These are phyloP conservation scores for Anguilla obscura DNA, from an alignment of 2,797 vertebrate species.

Conservation along the genomic window DNA sequence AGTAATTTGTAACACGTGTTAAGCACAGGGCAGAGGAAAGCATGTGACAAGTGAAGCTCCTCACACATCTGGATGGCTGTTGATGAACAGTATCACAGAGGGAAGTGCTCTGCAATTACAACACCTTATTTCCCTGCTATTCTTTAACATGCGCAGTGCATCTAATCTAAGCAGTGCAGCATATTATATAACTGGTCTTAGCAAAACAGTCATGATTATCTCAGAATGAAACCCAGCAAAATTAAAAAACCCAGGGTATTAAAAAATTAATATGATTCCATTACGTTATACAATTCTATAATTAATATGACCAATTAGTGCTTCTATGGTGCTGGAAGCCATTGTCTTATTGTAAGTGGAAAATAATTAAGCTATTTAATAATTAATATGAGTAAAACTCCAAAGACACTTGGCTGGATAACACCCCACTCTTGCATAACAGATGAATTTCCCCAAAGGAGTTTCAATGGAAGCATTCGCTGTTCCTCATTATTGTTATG, in stretches of 20 bases:
- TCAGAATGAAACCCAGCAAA: not conserved
- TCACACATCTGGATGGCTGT: not conserved
- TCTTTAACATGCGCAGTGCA: not conserved
- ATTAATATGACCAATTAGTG: not conserved
- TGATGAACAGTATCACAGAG: not conserved
- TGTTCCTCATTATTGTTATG: not conserved
- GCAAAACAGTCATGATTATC: not conserved
- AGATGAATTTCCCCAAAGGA: not conserved
- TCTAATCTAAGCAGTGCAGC: not conserved
- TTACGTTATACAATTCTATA: not conserved
- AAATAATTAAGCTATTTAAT: conserved; percentile 3
- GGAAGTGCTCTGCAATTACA: not conserved
- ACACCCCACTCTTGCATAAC: not conserved
- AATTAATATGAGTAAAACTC: not conserved
- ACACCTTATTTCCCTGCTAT: not conserved
- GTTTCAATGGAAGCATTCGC: not conserved
- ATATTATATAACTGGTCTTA: not conserved
- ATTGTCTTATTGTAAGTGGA: not conserved
- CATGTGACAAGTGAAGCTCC: not conserved
- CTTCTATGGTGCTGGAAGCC: not conserved
- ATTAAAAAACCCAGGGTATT: too few relatives aligned
- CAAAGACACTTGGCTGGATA: not conserved
- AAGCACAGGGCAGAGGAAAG: not conserved
- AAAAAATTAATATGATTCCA: not conserved
- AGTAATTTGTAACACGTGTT: not conserved